phyloP scores from a whole-genome alignment of 1,140 invertebrate species.

The Alviniconcha marisindica region DNA sequence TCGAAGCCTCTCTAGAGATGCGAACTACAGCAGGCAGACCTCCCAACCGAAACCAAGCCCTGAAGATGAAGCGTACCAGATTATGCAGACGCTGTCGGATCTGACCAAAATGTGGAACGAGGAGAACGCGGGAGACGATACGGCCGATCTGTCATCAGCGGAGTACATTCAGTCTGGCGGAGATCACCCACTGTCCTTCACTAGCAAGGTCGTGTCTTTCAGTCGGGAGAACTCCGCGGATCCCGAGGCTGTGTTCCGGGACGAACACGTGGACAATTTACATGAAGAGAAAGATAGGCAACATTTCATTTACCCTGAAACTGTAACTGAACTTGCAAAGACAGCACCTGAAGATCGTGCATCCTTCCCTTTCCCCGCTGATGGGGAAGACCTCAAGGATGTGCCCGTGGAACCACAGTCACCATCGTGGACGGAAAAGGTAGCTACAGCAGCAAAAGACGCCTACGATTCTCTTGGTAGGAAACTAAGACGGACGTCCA shows the following conservation, averaged over 20 bases:
- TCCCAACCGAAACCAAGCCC: background rate
- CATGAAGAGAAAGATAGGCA: background rate
- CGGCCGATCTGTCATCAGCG: background rate
- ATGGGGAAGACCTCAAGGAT: no score
- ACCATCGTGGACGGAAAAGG: background rate
- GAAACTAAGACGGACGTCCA: background rate
- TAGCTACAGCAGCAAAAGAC: constrained; percentile 17
- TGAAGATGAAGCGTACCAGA: constrained; percentile 15
- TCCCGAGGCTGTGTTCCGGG: background rate
- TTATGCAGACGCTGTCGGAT: constrained; percentile 32
- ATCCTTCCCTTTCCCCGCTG: no score
- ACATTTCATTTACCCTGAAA: no score
- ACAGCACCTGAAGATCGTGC: no score
- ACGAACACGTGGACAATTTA: background rate
- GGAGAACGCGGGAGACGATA: background rate
- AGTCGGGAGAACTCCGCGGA: constrained; percentile 5
- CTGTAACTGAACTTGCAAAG: no score
- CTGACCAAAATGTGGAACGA: constrained; percentile 8
- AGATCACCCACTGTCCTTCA: background rate
- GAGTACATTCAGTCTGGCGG: background rate
- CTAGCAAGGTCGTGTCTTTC: constrained; percentile 22
- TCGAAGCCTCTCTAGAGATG: no score
- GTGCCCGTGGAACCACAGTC: background rate
- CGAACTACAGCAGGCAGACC: background rate
- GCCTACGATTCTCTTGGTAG: constrained; percentile 16